A percentile compares a stretch with the other conserved stretches of the same genome.
These are phyloP conservation scores for Drosophila yooni DNA, from an alignment of 2,888 invertebrate species.

Conservation along the genomic window DNA sequence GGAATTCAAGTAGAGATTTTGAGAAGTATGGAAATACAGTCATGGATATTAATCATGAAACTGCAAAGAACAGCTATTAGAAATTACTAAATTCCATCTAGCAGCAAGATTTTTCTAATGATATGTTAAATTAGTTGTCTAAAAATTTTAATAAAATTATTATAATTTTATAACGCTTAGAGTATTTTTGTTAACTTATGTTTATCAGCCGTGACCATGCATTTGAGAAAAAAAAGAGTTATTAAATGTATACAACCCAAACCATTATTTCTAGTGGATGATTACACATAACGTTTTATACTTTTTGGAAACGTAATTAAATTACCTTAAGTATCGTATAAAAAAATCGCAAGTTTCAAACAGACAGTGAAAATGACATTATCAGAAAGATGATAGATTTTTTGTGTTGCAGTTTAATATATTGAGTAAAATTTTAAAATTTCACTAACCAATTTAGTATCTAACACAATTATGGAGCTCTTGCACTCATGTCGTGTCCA, in stretches of 20 bases:
- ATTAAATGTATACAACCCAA: too few species aligned
- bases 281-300: neutral
- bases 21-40: neutral
- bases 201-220: too few species aligned
- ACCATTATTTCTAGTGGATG: neutral
- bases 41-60: neutral
- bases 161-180: neutral
- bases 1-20: neutral
- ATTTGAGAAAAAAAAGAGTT: too few species aligned
- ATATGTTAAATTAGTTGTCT: neutral
- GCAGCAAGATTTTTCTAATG: neutral
- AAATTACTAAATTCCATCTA: neutral
- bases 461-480: slow-evolving; percentile 2
- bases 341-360: neutral
- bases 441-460: slow-evolving; percentile 41
- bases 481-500: slow-evolving; percentile 6
- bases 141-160: neutral
- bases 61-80: neutral
- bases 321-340: neutral
- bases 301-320: neutral
- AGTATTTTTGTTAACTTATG: neutral
- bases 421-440: slow-evolving; percentile 23
- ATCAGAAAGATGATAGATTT: neutral
- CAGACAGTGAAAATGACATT: neutral
- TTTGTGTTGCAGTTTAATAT: neutral